phyloP scores from a whole-genome alignment of 2,113 vertebrate species.

The Rallus limicola region DNA sequence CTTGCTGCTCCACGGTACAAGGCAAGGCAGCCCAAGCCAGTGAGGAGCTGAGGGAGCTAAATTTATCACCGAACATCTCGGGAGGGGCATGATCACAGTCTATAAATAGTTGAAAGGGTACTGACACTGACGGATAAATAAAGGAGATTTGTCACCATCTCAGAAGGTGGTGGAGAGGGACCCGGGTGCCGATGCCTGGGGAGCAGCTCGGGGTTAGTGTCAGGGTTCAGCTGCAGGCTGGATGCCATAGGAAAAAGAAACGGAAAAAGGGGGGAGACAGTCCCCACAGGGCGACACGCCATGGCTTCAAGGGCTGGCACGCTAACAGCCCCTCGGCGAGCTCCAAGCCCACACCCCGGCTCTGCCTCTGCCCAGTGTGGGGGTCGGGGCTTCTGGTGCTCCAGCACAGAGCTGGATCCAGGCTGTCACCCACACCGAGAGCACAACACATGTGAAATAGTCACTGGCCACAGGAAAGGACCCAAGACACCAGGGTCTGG shows the following conservation, averaged over 20 bases:
- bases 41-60: not conserved
- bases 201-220: not conserved
- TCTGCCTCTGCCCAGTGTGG: not conserved
- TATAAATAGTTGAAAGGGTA: not conserved
- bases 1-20: not conserved
- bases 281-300: not conserved
- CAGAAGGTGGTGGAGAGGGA: not conserved
- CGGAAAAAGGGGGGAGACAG: not conserved
- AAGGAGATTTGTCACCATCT: slow-evolving; percentile 19
- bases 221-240: not conserved
- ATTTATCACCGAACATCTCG: slow-evolving; percentile 9
- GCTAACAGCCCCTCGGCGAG: fast-evolving
- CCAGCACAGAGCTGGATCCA: fast-evolving
- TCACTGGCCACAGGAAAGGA: not conserved
- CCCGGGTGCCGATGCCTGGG: not conserved
- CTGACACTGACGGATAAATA: not conserved
- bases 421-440: not conserved
- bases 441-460: not conserved
- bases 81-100: not conserved
- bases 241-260: not conserved
- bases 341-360: fast-evolving
- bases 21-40: not conserved
- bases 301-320: fast-evolving
- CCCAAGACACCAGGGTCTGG: not conserved
- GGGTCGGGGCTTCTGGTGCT: not conserved